Percentiles rank a stretch among this genome's conserved stretches.
phyloP scores from a whole-genome alignment of 1,140 invertebrate species.

The Saccostrea cuccullata region DNA sequence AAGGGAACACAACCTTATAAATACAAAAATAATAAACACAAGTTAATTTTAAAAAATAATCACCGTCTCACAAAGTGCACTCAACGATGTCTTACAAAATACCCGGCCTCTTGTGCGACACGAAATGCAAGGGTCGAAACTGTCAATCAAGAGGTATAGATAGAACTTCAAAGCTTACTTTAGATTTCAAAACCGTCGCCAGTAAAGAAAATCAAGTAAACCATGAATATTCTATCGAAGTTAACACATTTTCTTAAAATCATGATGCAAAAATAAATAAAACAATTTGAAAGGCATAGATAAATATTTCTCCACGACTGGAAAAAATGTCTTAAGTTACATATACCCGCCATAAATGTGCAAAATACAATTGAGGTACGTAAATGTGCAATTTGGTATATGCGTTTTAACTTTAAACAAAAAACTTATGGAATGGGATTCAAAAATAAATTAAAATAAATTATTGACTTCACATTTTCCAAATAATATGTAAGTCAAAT shows the following conservation, averaged over 20 bases:
- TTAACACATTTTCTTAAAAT: background rate
- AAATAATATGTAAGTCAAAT: background rate
- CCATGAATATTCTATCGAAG: background rate
- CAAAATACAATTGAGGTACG: too few species aligned
- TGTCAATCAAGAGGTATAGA: slow-evolving; percentile 21
- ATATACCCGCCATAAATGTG: too few species aligned
- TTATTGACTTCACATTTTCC: background rate
- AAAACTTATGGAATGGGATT: slow-evolving; percentile 4
- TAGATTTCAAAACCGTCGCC: background rate
- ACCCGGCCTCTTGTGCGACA: slow-evolving; percentile 5
- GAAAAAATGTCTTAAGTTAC: too few species aligned
- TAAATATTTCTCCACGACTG: too few species aligned
- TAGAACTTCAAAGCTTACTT: slow-evolving; percentile 14
- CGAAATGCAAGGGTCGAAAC: slow-evolving; percentile 16
- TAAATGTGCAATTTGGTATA: too few species aligned
- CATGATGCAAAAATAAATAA: background rate
- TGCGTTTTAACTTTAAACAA: background rate
- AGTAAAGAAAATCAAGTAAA: background rate
- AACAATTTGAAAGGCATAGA: too few species aligned
- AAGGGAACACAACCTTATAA: too few species aligned
- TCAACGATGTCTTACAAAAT: background rate
- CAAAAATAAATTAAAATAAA: background rate
- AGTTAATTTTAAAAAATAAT: background rate
- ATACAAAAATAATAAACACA: background rate
- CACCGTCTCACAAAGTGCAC: background rate